Base-by-base conservation (phyloP, 2,797 vertebrate species). In the Loris lydekkerianus region DNA sequence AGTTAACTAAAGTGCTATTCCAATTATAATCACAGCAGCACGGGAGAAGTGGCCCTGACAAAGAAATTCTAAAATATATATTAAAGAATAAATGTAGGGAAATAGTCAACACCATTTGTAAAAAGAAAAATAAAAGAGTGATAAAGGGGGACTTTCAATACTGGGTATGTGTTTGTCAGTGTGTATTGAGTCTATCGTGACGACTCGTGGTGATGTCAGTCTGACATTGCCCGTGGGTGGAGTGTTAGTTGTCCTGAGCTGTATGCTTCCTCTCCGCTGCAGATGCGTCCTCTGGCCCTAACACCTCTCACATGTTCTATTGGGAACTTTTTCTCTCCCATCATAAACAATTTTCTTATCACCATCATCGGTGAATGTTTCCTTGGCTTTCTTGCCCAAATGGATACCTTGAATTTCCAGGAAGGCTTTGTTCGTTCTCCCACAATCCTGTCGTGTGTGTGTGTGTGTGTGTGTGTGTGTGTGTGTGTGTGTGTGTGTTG, bases 31-130 rank as follows among this genome's bases (percentile, higher is more conserved):
- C 25, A 67, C 40, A 88, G 61, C 43, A 81, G 13, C n/a, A 88
- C n/a, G 23, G 31, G 53, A 23, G 53, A 8, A 67, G 37, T 11
- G 7, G 61, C 58, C 20, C 43, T 46, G 43, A 60, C 56, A 91
- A 65, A 90, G 20, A 65, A 87, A 89, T 76, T 78, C 40, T 82
- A 88, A 86, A 93, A 69, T 58, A 75, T 2, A 75, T 34, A 34
- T 70, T 73, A 78, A 91, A 81, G 53, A 93, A 37, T 91, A 82
- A 86, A 80, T 70, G 9, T 77, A 81, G 37, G 61, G 43, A 95
- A 92, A 89, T 40, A 93, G 81, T 6, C 17, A 76, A 56, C 37
- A 46, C 14, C 23, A 70, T 37, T 10, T 58, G 37, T 58, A 61
- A 89, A 89, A 90, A 27, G 34, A 61, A 29, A 58, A 56, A 29